Base-by-base conservation (phyloP, 2,888 invertebrate species). In the Sturmia bella region DNA sequence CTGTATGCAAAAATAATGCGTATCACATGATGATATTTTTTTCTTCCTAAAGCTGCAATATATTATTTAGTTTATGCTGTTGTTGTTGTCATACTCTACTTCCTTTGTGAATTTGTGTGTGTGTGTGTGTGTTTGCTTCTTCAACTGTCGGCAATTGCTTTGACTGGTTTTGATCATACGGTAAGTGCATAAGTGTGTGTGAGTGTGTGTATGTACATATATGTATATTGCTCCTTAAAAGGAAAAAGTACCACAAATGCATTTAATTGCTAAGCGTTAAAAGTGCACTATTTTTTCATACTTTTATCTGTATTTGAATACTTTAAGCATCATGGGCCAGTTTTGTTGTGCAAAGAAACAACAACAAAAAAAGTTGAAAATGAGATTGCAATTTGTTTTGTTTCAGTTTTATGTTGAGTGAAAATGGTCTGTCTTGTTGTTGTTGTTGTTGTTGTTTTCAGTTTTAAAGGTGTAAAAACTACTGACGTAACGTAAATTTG, bases 391-490 rank as follows among this genome's bases (percentile, higher is more conserved):
- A 59, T 56, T 63, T 39, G 56, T 63, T 64, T 64, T 48, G 54
- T 54, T 64, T 48, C 54, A 37, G 15, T 19, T 52, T 41, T 24
- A 15, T 13, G 11, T 37, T 32, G 43, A 54, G n/a, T 7, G 27
- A 19, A 15, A 45, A 12, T 27, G 27, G 57, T 45, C 15, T 63
- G 1, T n/a, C n/a, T 19, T 3, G 4, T 37, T 57, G 24, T 48
- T 37, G 15, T 13, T 56, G 17, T 15, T 32, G 63, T 19, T 48
- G 24, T 15, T 63, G 27, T 17, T 12, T 19, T 21, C 32, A 7
- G 11, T 56, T 77, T 77, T 59, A 56, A 78, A 79, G 78, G 72
- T 79, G 73, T 73, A 61, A 73, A 78, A 72, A 54, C 45, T 66
- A 73, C 78, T 79, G 78, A 73, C 78, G 78, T 73, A 73, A 66